phyloP scores from a whole-genome alignment of 2,797 vertebrate species.

The Loris lydekkerianus region DNA sequence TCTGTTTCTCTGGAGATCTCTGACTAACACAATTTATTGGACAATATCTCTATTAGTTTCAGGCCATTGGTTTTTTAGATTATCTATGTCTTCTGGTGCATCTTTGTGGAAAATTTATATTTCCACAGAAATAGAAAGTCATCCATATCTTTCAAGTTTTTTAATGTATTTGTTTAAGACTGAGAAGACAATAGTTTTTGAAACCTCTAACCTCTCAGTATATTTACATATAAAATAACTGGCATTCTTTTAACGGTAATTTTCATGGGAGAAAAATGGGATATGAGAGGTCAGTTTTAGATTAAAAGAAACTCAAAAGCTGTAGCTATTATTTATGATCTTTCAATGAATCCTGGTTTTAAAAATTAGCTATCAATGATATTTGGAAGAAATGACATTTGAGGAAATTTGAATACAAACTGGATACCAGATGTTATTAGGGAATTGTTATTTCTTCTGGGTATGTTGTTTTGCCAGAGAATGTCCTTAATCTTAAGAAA shows the following conservation, averaged over 20 bases:
- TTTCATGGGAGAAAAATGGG: background rate
- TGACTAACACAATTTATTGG: background rate
- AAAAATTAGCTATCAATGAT: background rate
- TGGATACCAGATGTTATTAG: background rate
- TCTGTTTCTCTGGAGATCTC: background rate
- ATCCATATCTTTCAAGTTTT: background rate
- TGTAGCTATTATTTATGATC: background rate
- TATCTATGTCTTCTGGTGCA: background rate
- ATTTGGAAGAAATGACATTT: background rate
- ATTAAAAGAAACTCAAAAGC: background rate
- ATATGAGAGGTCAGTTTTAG: background rate
- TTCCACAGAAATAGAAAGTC: background rate
- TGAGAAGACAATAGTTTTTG: background rate
- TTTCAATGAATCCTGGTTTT: background rate
- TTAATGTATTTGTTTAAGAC: background rate
- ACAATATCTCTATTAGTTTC: background rate
- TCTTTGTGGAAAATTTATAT: background rate
- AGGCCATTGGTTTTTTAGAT: background rate
- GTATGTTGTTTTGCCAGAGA: background rate
- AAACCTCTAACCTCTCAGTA: background rate
- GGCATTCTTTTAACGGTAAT: background rate
- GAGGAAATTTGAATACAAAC: background rate
- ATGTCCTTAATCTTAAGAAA: background rate
- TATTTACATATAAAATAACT: background rate
- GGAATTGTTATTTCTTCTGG: background rate